phyloP scores from a whole-genome alignment of 1,140 invertebrate species.

The Apis dorsata region DNA sequence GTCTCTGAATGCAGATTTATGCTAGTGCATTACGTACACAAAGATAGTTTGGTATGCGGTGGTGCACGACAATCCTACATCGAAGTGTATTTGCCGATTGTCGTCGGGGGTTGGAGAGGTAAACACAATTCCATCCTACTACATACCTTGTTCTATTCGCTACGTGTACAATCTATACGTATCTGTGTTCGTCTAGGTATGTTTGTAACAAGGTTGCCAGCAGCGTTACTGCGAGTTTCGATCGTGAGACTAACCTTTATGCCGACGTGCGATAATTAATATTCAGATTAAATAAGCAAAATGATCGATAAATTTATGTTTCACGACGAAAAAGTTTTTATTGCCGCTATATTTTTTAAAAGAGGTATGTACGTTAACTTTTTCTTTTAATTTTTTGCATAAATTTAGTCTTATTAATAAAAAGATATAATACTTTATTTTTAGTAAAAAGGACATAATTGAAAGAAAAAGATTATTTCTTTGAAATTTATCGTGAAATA shows the following conservation, averaged over 20 bases:
- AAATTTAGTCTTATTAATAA: neutral
- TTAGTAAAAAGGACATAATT: neutral
- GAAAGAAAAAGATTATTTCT: too few species aligned
- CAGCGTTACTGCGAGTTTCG: constrained; percentile 55
- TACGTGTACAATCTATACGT: constrained; percentile 43
- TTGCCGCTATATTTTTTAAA: neutral
- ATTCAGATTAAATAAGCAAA: neutral
- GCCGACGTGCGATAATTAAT: constrained; percentile 35
- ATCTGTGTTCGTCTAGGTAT: constrained; percentile 9
- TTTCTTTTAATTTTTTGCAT: neutral
- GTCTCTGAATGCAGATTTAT: constrained; percentile 60
- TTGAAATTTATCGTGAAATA: neutral
- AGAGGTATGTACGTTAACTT: neutral
- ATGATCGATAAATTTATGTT: neutral
- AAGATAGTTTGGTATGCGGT: constrained; percentile 66
- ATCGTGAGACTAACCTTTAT: constrained; percentile 20
- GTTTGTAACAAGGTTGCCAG: constrained; percentile 25
- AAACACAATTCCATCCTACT: constrained; percentile 70
- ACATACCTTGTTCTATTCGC: constrained; percentile 34
- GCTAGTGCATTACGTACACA: constrained; percentile 52
- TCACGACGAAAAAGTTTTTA: neutral
- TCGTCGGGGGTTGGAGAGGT: constrained; percentile 69
- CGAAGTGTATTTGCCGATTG: constrained; percentile 71
- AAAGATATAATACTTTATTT: neutral
- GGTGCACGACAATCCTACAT: constrained; percentile 69